These are phyloP conservation scores for Oncorhynchus tshawytscha DNA, from an alignment of 2,113 vertebrate genomes.

Conservation along the genomic window DNA sequence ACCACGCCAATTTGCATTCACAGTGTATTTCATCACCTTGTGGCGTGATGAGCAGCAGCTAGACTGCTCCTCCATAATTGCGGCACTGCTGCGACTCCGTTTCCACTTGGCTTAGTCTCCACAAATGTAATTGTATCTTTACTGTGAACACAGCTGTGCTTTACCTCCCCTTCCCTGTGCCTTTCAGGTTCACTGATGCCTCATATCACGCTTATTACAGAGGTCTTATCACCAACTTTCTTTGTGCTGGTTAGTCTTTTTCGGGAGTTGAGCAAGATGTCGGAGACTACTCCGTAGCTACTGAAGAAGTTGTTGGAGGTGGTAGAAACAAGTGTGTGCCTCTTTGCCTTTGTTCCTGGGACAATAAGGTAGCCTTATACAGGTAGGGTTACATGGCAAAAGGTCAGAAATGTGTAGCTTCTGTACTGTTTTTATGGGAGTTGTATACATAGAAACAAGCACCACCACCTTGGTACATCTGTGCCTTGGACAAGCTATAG, in stretches of 20 bases:
- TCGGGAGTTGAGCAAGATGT: not conserved
- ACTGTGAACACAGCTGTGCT: slow-evolving; percentile 21
- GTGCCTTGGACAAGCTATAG: not conserved
- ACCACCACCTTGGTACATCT: slow-evolving; percentile 1
- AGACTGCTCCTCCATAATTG: slow-evolving; percentile 22
- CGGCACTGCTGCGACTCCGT: not conserved
- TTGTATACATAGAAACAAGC: slow-evolving; percentile 3
- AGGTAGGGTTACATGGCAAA: too few species aligned
- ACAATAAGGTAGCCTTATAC: not conserved
- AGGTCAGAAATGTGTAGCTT: not conserved
- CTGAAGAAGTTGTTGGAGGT: slow-evolving; percentile 7
- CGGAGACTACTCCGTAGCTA: slow-evolving; percentile 1
- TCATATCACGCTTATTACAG: slow-evolving; percentile 6
- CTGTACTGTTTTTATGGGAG: not conserved
- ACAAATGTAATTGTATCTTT: slow-evolving; percentile 30
- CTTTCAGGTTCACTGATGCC: slow-evolving; percentile 7
- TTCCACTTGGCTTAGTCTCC: slow-evolving; percentile 34
- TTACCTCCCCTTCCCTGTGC: slow-evolving; percentile 4
- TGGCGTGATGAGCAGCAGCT: slow-evolving; percentile 8
- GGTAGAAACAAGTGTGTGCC: not conserved
- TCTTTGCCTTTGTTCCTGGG: not conserved
- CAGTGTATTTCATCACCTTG: slow-evolving; percentile 16
- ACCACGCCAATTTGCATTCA: slow-evolving; percentile 29
- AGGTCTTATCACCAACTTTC: not conserved
- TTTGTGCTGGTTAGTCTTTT: not conserved